Percentiles rank a stretch among this genome's conserved stretches.
phyloP scores from a whole-genome alignment of 2,113 vertebrate species.

The Sarotherodon lohbergeri region DNA sequence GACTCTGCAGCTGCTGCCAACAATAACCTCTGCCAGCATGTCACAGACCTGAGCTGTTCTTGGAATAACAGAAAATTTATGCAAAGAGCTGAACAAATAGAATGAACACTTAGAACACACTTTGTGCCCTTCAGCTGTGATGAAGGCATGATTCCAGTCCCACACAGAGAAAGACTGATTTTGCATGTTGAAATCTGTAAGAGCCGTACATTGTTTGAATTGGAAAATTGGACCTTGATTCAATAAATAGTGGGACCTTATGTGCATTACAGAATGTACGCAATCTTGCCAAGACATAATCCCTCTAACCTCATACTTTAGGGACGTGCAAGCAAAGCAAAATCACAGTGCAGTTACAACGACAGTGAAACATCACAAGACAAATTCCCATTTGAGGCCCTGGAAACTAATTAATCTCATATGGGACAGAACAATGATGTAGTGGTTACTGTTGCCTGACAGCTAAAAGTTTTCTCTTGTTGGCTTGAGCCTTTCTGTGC shows the following conservation, averaged over 20 bases:
- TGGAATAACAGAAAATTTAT: constrained; percentile 41
- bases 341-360: neutral
- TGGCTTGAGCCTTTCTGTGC: neutral
- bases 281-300: neutral
- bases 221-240: neutral
- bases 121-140: neutral
- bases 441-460: neutral
- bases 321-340: constrained; percentile 15
- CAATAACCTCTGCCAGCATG: constrained; percentile 40
- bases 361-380: neutral
- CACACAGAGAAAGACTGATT: neutral
- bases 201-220: neutral
- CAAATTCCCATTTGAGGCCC: neutral
- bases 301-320: neutral
- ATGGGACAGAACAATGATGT: neutral
- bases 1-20: constrained; percentile 11
- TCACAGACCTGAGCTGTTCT: constrained; percentile 25
- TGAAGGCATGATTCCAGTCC: neutral
- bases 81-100: constrained; percentile 24
- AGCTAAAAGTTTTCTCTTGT: neutral
- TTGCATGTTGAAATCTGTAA: constrained; percentile 5
- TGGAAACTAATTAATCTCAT: neutral
- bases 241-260: neutral
- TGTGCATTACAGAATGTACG: neutral
- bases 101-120: neutral